Evolutionary conservation across 2,888 invertebrate species (phyloP), one percentile per base, ranked within the genome.

Genomic region (Dasypolia templi): DNA sequence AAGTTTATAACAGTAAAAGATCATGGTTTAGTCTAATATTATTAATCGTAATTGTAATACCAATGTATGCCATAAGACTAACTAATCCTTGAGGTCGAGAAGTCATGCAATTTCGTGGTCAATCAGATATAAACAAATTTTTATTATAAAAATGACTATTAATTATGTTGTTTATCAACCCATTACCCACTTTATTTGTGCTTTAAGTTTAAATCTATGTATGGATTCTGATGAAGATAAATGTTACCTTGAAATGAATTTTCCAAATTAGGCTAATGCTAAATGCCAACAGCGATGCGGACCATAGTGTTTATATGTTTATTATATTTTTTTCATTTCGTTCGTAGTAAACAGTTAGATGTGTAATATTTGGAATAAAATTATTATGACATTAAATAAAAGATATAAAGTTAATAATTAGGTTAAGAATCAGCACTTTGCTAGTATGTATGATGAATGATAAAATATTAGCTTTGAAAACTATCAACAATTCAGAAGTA

Each of bases 41-140:
- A 39, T n/a, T n/a, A n/a, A n/a, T n/a, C n/a, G 61, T 46, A 32
- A 32, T 19, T 0, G 59, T 14, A 53, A 51, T 46, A n/a, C 29
- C 22, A 46, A 62, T 72, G 46, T 53, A 26, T 49, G 7, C 61
- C 65, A 61, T 72, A 35, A 22, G 44, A 55, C 44, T 55, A 53
- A 65, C 55, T 55, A 44, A 61, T 65, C 19, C 42, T 0, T 61
- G 3, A 53, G 29, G 65, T 26, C 17, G 17, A 39, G 7, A 46
- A 26, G 39, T 62, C 79, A 79, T 56, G 79, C 66, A 46, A 77
- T 62, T 1, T n/a, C n/a, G 42, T 55, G 42, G 55, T 65, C 55
- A 76, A 17, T 62, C 53, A 73, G 17, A 5, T 14, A 14, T 0
- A 42, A 44, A 11, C 7, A 0, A 5, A 7, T 55, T 62, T 22